phyloP scores from a whole-genome alignment of 2,113 vertebrate genomes.

The Anas platyrhynchos region DNA sequence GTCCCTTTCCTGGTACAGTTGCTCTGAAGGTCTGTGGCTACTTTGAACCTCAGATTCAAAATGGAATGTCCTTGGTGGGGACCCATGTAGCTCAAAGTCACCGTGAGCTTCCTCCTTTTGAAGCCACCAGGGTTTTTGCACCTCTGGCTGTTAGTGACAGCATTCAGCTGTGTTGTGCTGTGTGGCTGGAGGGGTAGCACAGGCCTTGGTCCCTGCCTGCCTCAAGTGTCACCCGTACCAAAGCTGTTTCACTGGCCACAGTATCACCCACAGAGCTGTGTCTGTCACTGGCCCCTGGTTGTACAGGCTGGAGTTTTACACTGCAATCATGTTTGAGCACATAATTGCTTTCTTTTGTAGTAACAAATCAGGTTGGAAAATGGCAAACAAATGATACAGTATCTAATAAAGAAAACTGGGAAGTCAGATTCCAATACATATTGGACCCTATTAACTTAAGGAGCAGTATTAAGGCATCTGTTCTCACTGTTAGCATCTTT shows the following conservation, averaged over 20 bases:
- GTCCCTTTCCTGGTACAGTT: neutral
- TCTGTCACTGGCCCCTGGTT: neutral
- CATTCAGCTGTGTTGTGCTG: neutral
- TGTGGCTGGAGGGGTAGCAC: neutral
- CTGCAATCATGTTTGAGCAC: neutral
- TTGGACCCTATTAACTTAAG: slow-evolving; percentile 22
- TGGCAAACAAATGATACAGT: neutral
- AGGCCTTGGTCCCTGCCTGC: neutral
- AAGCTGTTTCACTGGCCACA: neutral
- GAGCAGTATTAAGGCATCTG: neutral
- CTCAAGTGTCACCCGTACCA: neutral
- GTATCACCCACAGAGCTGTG: neutral
- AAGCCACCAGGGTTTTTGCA: neutral
- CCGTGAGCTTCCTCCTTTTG: too few relatives aligned
- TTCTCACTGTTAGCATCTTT: neutral
- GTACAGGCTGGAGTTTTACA: neutral
- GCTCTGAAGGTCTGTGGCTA: neutral
- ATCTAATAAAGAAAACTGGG: neutral
- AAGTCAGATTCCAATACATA: slow-evolving; percentile 14
- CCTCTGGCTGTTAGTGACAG: neutral
- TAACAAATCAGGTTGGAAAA: slow-evolving; percentile 5
- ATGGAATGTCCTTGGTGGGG: neutral
- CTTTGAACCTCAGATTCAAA: neutral
- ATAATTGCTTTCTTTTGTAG: slow-evolving; percentile 14
- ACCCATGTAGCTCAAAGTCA: neutral